Evolutionary conservation across 1,140 invertebrate genomes (phyloP).

Genomic region (Zaprionus gabonicus): DNA sequence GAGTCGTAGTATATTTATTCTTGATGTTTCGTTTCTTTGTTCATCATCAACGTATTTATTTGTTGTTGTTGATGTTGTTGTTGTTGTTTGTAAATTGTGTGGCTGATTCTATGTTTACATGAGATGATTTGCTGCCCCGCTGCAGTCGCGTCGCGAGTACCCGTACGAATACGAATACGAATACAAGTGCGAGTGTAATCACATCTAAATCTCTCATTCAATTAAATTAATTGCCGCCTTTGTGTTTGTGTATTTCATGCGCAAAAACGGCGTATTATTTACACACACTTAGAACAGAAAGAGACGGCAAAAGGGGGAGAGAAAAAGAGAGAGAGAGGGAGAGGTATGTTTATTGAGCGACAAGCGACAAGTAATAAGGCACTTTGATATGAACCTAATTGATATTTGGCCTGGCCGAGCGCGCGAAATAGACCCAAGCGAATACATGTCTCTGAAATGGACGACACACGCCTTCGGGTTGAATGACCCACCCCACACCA

Average conservation of each 20-base stretch:
- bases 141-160: not conserved
- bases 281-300: constrained; percentile 11
- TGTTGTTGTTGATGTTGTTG: constrained; percentile 16
- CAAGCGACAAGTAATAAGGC: constrained; percentile 13
- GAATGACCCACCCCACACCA: constrained; percentile 14
- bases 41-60: constrained; percentile 35
- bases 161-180: constrained; percentile 9
- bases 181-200: constrained; percentile 53
- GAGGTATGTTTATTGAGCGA: constrained; percentile 27
- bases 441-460: constrained; percentile 16
- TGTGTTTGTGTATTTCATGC: constrained; percentile 47
- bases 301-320: not conserved
- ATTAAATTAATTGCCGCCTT: constrained; percentile 71
- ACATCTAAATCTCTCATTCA: constrained; percentile 66
- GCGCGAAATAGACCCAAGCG: constrained; percentile 17
- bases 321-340: not conserved
- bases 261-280: constrained; percentile 52
- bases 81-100: constrained; percentile 23
- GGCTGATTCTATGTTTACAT: constrained; percentile 47
- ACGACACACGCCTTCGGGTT: constrained; percentile 38
- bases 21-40: constrained; percentile 51
- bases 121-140: constrained; percentile 10
- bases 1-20: constrained; percentile 46
- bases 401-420: constrained; percentile 28
- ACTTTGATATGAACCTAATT: constrained; percentile 32